Base-by-base conservation (phyloP, 2,888 invertebrate species). In the Acanthosepion pharaonis region DNA sequence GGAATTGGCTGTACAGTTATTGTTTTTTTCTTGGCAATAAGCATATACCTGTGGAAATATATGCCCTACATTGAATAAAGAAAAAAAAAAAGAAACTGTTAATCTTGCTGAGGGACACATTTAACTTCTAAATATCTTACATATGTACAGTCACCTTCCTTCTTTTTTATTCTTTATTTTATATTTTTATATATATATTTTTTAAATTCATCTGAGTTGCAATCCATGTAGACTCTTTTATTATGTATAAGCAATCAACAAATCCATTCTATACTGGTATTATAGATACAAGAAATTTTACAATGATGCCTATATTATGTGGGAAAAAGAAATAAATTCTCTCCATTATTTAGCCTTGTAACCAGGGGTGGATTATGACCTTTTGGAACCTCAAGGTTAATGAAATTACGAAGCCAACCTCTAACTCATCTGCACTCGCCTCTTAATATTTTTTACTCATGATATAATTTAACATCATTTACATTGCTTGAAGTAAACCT, bases 1-100 rank as follows among this genome's bases (percentile, higher is more conserved):
- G 97, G 97, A 6, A 96, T 97, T 18, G 95, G 96, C 49, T 95
- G 95, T 53, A 96, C 96, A 78, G 95, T 96, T 25, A 94, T 96
- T 8, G 78, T 96, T 8, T 23, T 96, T 20, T 53, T 96, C n/a
- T 95, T 96, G 91, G 53, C 53, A 53, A 28, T n/a, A 53, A n/a
- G 51, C n/a, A 48, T 93, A n/a, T 49, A 53, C 48, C 28, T 93
- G 15, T 93, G 93, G 93, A 48, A 23, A 5, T n/a, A 23, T 23
- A 53, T 93, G 49, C 93, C 93, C 9, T 93, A 93, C 11, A 25
- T 93, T 53, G 93, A 93, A 53, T 93, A 93, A 49, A 51, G n/a
- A n/a, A 92, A 78, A n/a, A 64, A 5, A 23, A 25, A 64, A 64
- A 23, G 8, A 78, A n/a, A 15, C 3, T n/a, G 23, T 23, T 3